Evolutionary conservation across 2,113 vertebrate species (phyloP), one percentile per base, ranked within the genome.

Genomic region (Megaceryle maxima): DNA sequence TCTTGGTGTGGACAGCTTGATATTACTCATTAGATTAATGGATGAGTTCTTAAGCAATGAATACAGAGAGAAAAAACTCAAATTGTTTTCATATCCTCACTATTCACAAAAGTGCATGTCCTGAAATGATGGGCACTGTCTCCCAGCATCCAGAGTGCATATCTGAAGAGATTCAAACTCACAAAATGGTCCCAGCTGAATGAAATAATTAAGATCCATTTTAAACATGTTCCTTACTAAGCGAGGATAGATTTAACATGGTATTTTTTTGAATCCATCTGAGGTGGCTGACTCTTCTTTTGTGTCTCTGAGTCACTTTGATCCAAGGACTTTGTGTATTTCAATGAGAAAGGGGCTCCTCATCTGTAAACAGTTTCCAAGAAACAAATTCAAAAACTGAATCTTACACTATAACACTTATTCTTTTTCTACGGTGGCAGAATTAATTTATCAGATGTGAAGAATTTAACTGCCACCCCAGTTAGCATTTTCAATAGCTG

Each of bases 101-200:
- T 66, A 2, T 20, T 80, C 2, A 1, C 13, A 39, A 16, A 22
- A 80, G 1, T 10, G 6, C 0, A 0, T 5, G 13, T 43, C 24
- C 44, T 66, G 8, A 24, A 33, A 20, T 14, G 29, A 11, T 8
- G 31, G 26, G 7, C 11, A 37, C 39, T 73, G 76, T 39, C 43
- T 68, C 55, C 13, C 60, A 46, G 24, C 7, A 62, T 55, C 18
- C 2, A 1, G 35, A 14, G 4, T 5, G 22, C 35, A 48, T 26
- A 11, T 16, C 35, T 4, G 5, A 35, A 89, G 66, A 82, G 26
- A 48, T 20, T 70, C 8, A 2, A 11, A 53, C 62, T 50, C 15
- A 57, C 9, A 25, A 79, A 79, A 73, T 2, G 2, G 20, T 79
- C 43, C 13, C 15, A 48, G n/a, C 13, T 48, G 25, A 88, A 68